These are phyloP conservation scores for Pristiophorus japonicus DNA, from an alignment of 2,113 vertebrate species.

Conservation along the genomic window DNA sequence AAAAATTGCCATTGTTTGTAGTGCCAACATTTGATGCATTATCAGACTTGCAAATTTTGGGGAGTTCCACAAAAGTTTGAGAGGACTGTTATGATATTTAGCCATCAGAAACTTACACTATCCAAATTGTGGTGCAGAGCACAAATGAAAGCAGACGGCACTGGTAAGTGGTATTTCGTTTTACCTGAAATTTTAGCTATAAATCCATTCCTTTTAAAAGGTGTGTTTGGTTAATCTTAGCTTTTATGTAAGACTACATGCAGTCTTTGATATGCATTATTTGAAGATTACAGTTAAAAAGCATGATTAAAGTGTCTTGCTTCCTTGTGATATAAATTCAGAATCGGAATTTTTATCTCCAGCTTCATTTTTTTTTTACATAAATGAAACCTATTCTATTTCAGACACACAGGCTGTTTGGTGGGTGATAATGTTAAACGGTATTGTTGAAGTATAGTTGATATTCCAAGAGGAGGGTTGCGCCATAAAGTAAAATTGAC, in stretches of 20 bases:
- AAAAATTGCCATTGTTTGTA: neutral
- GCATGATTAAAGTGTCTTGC: conserved; percentile 32
- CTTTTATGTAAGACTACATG: conserved; percentile 34
- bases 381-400: conserved; percentile 38
- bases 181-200: conserved; percentile 26
- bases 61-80: no score
- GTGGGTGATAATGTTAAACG: conserved; percentile 33
- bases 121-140: neutral
- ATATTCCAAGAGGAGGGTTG: conserved; percentile 34
- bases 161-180: conserved; percentile 14
- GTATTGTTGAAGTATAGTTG: conserved; percentile 34
- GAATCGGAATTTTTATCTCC: conserved; percentile 32
- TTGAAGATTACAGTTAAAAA: conserved; percentile 36
- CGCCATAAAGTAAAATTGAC: conserved; percentile 24
- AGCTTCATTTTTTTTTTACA: conserved; percentile 37
- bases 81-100: neutral
- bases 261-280: conserved; percentile 25
- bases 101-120: neutral
- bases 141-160: neutral
- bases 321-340: conserved; percentile 35
- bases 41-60: neutral
- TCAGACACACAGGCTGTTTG: conserved; percentile 31
- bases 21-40: neutral
- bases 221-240: conserved; percentile 27
- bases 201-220: conserved; percentile 17